Conservation (phyloP, 1,140 invertebrate genomes). For the Portunus trituberculatus region DNA sequence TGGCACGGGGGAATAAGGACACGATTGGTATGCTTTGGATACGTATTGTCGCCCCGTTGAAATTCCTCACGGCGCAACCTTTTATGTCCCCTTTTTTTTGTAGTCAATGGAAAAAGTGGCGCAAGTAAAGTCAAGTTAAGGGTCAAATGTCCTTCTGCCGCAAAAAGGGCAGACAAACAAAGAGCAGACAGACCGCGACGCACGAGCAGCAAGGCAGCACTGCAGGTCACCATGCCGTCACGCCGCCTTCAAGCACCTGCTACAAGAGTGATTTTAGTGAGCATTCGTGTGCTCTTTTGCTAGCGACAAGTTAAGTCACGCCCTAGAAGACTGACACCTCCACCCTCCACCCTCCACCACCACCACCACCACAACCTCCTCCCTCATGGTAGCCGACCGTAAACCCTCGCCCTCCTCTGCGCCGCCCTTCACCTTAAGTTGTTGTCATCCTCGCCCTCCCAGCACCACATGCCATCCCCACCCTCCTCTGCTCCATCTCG, state of each 20-base stretch:
- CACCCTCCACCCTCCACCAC: neutral
- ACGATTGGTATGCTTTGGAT: neutral
- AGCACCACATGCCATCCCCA: neutral
- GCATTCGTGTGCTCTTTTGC: neutral
- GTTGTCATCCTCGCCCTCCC: neutral
- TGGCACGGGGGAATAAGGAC: neutral
- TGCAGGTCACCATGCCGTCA: neutral
- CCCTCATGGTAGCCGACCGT: neutral
- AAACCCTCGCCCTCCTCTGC: neutral
- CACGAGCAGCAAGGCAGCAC: neutral
- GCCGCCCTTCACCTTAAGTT: neutral
- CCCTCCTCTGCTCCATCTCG: neutral
- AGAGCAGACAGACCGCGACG: neutral
- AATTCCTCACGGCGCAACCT: neutral
- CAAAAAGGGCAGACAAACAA: neutral
- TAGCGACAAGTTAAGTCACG: neutral
- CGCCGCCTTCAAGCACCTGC: neutral
- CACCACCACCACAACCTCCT: neutral
- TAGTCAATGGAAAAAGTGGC: no score
- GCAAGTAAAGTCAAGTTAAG: neutral
- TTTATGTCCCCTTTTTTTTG: neutral
- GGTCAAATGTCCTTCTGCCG: neutral
- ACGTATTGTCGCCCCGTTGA: neutral
- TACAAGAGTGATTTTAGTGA: neutral
- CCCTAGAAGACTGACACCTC: neutral